Conservation (phyloP, 2,888 invertebrate species). For the Amiota mariae region DNA sequence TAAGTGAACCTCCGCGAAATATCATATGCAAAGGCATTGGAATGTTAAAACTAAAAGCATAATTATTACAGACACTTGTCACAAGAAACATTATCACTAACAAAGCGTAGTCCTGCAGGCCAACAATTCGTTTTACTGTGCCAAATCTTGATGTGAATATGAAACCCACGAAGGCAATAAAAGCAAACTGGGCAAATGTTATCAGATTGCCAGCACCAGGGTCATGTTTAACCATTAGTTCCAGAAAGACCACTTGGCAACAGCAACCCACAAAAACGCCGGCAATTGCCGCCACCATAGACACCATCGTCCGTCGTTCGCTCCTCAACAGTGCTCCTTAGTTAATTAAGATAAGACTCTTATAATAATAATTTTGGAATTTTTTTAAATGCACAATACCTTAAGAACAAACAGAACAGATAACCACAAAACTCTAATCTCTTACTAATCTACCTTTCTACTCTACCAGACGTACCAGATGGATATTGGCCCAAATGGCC, state of each 20-base stretch:
- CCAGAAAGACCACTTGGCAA: constrained; percentile 89
- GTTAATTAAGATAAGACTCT: not conserved
- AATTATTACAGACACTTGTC: constrained; percentile 93
- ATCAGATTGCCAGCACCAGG: constrained; percentile 95
- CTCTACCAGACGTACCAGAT: no score
- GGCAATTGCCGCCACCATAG: constrained; percentile 77
- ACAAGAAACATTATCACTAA: constrained; percentile 93
- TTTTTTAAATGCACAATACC: no score
- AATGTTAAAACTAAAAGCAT: constrained; percentile 96
- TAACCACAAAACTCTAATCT: not conserved
- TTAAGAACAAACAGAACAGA: not conserved
- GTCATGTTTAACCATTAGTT: constrained; percentile 88
- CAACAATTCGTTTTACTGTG: constrained; percentile 81
- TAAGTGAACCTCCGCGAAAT: constrained; percentile 94
- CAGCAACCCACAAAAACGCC: constrained; percentile 91
- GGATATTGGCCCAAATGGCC: no score
- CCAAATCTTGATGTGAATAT: constrained; percentile 89
- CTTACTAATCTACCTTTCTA: not conserved
- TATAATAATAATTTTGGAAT: no score
- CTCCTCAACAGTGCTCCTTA: not conserved
- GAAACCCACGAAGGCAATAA: constrained; percentile 92
- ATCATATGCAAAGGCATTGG: constrained; percentile 99
- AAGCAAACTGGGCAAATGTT: constrained; percentile 94
- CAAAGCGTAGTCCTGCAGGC: constrained; percentile 85
- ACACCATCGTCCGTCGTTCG: constrained; percentile 73